These are phyloP conservation scores for Alectura lathami DNA, from an alignment of 2,113 vertebrate genomes.

Conservation along the genomic window DNA sequence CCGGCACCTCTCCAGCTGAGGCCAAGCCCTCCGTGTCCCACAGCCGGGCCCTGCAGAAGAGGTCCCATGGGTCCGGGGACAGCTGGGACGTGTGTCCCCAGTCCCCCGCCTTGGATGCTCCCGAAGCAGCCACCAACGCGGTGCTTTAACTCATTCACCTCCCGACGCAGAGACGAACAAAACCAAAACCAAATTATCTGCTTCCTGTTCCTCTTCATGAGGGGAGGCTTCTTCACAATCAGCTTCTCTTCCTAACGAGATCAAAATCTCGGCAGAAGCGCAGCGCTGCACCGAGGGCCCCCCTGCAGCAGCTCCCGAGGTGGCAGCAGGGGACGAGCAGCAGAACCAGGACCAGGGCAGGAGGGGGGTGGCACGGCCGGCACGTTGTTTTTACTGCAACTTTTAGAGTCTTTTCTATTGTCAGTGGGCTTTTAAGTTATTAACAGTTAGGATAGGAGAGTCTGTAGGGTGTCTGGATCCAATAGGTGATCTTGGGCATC, in stretches of 20 bases:
- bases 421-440: background rate
- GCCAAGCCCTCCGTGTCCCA: background rate
- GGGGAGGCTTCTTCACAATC: background rate
- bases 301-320: background rate
- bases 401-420: background rate
- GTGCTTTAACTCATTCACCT: background rate
- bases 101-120: background rate
- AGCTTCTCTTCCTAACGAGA: background rate
- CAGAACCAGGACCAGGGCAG: background rate
- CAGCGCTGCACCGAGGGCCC: background rate
- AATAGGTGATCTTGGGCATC: background rate
- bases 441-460: background rate
- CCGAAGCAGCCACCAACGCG: background rate
- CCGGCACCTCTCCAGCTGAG: background rate
- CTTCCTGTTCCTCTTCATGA: conserved; percentile 20
- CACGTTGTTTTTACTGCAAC: no score
- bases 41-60: background rate
- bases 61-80: background rate
- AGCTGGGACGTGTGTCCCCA: background rate
- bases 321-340: background rate
- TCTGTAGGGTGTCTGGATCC: background rate
- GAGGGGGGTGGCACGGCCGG: background rate
- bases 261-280: background rate
- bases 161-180: background rate
- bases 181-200: conserved; percentile 28